Evolutionary conservation across 1,140 invertebrate genomes (phyloP).

Genomic region (Pemphigus obesinymphae): DNA sequence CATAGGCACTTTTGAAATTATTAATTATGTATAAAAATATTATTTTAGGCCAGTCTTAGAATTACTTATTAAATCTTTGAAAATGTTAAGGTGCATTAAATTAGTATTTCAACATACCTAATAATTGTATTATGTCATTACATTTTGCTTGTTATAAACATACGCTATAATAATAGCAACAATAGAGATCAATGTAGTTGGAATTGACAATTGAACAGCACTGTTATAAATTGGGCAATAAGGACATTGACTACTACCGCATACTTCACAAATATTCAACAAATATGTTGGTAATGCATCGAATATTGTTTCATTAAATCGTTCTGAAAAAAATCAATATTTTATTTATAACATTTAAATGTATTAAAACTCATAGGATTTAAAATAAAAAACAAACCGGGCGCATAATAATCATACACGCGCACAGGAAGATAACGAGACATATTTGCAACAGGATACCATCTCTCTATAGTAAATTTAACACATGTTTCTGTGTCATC

Average conservation of each 20-base stretch:
- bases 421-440: constrained; percentile 83
- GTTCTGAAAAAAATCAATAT: constrained; percentile 61
- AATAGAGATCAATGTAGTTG: neutral
- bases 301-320: constrained; percentile 91
- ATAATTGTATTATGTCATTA: neutral
- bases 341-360: neutral
- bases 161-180: neutral
- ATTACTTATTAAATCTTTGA: neutral
- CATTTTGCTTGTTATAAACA: neutral
- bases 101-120: neutral
- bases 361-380: neutral
- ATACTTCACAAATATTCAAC: constrained; percentile 95
- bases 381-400: constrained; percentile 62
- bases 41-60: constrained; percentile 17
- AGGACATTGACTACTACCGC: constrained; percentile 94
- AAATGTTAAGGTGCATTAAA: neutral
- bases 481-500: constrained; percentile 80
- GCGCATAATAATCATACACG: constrained; percentile 94
- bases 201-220: constrained; percentile 49
- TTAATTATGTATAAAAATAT: neutral
- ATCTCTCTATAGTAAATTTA: constrained; percentile 86
- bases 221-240: constrained; percentile 89
- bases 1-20: neutral
- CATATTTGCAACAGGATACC: constrained; percentile 95
- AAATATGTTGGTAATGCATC: constrained; percentile 82